Conservation (phyloP, 2,888 invertebrate genomes). For the Eudemis profundana region DNA sequence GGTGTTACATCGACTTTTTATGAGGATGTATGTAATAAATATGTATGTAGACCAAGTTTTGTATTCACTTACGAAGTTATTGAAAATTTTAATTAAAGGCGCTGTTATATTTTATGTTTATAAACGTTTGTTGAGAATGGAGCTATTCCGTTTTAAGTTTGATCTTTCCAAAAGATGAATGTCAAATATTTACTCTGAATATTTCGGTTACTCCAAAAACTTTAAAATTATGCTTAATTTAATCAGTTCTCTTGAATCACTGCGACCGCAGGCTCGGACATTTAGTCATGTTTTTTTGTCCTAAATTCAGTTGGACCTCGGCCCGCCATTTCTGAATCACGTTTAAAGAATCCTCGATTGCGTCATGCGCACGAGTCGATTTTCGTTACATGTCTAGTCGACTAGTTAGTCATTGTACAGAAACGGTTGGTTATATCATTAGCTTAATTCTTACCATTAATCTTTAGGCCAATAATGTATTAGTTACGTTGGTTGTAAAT, state of each 20-base stretch:
- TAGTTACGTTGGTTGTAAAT: neutral
- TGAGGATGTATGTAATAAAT: slow-evolving; percentile 6
- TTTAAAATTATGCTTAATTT: neutral
- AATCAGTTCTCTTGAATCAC: slow-evolving; percentile 25
- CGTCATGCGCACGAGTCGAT: slow-evolving; percentile 68
- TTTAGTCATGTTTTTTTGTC: slow-evolving; percentile 43
- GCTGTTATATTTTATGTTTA: no score
- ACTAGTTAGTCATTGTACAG: slow-evolving; percentile 39
- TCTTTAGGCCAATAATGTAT: neutral
- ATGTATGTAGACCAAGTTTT: neutral
- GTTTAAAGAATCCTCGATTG: slow-evolving; percentile 67
- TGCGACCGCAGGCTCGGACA: slow-evolving; percentile 17
- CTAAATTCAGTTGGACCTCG: slow-evolving; percentile 52
- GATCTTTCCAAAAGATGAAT: no score
- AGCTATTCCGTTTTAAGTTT: no score
- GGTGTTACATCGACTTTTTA: slow-evolving; percentile 23
- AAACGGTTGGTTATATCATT: slow-evolving; percentile 33
- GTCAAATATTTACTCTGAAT: no score
- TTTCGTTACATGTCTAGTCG: slow-evolving; percentile 46
- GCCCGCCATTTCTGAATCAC: slow-evolving; percentile 66
- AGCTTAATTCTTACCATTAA: slow-evolving; percentile 31
- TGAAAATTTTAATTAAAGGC: no score
- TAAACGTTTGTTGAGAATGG: no score
- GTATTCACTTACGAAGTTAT: no score
- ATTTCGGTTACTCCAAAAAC: neutral